These are phyloP conservation scores for Dipodomys spectabilis DNA, from an alignment of 2,113 vertebrate genomes.

Conservation along the genomic window DNA sequence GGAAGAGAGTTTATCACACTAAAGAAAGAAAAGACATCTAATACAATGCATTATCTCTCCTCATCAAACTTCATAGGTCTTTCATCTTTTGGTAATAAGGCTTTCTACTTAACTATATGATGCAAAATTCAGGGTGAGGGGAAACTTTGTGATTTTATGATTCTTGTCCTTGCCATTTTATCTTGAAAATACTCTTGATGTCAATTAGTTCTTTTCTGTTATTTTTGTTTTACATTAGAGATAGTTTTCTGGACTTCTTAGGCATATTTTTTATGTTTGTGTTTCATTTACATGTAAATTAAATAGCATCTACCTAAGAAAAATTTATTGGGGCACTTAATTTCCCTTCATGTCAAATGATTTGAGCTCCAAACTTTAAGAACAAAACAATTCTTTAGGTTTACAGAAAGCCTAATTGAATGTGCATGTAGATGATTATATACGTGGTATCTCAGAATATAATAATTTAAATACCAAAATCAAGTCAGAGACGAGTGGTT, in stretches of 20 bases:
- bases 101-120: not conserved
- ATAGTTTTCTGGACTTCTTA: not conserved
- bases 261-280: slow-evolving; percentile 17
- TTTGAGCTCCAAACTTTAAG: slow-evolving; percentile 16
- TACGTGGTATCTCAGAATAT: not conserved
- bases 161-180: not conserved
- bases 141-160: not conserved
- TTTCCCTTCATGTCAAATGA: slow-evolving; percentile 4
- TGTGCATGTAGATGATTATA: not conserved
- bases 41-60: not conserved
- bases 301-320: slow-evolving; percentile 56
- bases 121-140: not conserved
- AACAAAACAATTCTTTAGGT: slow-evolving; percentile 8
- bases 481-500: not conserved
- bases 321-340: slow-evolving; percentile 41
- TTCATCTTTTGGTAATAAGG: not conserved
- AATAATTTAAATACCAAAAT: slow-evolving; percentile 20
- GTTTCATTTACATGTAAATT: slow-evolving; percentile 52
- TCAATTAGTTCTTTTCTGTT: not conserved
- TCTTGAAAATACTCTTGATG: not conserved
- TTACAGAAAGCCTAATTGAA: not conserved
- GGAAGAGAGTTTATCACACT: not conserved
- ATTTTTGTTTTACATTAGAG: not conserved
- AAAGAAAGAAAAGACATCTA: not conserved
- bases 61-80: not conserved